Percentiles rank a stretch among this genome's conserved stretches.
phyloP scores from a whole-genome alignment of 2,888 invertebrate genomes.

The Mycogona germanica region DNA sequence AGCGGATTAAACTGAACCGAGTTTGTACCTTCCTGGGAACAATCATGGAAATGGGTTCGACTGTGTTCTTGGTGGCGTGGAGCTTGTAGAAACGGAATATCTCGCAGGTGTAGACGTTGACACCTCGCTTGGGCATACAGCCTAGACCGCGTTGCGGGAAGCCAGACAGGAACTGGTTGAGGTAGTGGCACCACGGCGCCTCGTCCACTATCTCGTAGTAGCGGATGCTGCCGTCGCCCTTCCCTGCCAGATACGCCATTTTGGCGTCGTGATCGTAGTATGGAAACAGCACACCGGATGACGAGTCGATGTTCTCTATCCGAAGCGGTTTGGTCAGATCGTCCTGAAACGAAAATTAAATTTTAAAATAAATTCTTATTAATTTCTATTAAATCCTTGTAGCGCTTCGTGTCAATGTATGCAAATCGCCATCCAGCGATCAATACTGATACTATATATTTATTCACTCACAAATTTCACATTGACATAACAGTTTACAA shows the following conservation, averaged over 20 bases:
- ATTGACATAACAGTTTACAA: too few species aligned
- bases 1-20: neutral
- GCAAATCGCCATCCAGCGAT: too few species aligned
- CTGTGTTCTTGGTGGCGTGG: constrained; percentile 51
- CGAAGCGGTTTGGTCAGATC: constrained; percentile 32
- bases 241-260: constrained; percentile 88
- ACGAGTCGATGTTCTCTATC: constrained; percentile 38
- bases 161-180: constrained; percentile 95
- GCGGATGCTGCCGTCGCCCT: constrained; percentile 94
- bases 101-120: constrained; percentile 88
- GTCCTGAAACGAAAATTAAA: constrained; percentile 18
- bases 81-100: constrained; percentile 90
- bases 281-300: constrained; percentile 95
- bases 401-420: too few species aligned
- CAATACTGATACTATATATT: neutral
- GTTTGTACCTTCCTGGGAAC: constrained; percentile 74
- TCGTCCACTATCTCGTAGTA: constrained; percentile 90
- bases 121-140: constrained; percentile 96
- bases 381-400: too few species aligned
- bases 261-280: constrained; percentile 93
- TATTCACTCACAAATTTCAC: too few species aligned
- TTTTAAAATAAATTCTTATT: too few species aligned
- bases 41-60: constrained; percentile 95
- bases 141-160: constrained; percentile 81
- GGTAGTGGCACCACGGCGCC: constrained; percentile 89